phyloP scores from a whole-genome alignment of 1,140 invertebrate species.

The Drosophila ironensis region DNA sequence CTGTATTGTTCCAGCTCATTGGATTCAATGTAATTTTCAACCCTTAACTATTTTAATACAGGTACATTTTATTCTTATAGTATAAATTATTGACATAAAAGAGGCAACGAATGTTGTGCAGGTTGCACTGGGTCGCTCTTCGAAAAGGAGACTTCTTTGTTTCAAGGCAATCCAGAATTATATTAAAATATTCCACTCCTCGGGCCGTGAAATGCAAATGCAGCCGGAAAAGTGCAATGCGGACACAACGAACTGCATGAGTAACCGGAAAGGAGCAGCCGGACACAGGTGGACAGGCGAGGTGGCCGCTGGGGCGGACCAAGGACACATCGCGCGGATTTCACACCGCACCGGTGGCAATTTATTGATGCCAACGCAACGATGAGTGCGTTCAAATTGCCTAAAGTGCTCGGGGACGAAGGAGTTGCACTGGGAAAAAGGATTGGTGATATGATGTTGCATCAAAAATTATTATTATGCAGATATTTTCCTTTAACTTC shows the following conservation, averaged over 20 bases:
- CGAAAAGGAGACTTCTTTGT: background rate
- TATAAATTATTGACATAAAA: no score
- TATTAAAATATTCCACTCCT: slow-evolving; percentile 29
- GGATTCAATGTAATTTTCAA: background rate
- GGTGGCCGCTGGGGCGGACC: background rate
- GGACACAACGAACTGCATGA: slow-evolving; percentile 25
- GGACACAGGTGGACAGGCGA: background rate
- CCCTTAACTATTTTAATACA: background rate
- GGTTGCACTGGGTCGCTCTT: background rate
- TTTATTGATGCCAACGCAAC: slow-evolving; percentile 34
- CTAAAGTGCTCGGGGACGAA: background rate
- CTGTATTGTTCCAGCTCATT: slow-evolving; percentile 3
- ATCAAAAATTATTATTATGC: background rate
- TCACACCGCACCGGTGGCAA: slow-evolving; percentile 25
- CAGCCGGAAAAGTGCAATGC: slow-evolving; percentile 20
- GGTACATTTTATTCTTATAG: no score
- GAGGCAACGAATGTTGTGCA: background rate
- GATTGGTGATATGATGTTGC: background rate
- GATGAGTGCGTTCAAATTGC: slow-evolving; percentile 40
- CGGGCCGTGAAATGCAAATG: slow-evolving; percentile 31
- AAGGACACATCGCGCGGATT: slow-evolving; percentile 21
- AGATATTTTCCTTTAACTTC: no score
- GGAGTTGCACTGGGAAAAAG: background rate
- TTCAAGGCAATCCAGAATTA: slow-evolving; percentile 10
- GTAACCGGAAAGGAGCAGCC: slow-evolving; percentile 13